Evolutionary conservation across 2,113 vertebrate genomes (phyloP).

Genomic region (Ramphastos sulfuratus): DNA sequence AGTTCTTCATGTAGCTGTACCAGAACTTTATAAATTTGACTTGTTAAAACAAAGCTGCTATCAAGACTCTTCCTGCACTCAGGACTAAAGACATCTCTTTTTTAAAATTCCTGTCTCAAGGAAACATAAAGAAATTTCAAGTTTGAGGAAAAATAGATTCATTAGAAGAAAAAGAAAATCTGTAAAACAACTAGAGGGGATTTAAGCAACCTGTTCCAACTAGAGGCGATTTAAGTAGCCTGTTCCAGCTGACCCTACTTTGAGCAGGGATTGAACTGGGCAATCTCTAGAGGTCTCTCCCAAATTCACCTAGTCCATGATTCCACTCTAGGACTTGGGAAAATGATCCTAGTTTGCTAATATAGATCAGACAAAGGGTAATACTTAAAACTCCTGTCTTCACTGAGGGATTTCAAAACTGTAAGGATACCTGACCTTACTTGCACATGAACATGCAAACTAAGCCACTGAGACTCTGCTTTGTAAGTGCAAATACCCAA

Average conservation of each 20-base stretch:
- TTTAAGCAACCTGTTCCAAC: too few relatives aligned
- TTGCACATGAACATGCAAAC: rapidly evolving
- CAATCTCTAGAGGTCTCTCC: background rate
- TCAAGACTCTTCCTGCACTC: background rate
- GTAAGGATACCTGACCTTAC: background rate
- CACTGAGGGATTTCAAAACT: background rate
- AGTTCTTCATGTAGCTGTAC: background rate
- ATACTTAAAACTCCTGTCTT: background rate
- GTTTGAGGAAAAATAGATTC: background rate
- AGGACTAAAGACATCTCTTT: background rate
- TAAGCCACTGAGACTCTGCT: background rate
- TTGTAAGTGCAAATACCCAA: rapidly evolving
- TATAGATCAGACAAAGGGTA: background rate
- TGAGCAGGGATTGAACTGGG: background rate
- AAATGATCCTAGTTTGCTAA: background rate
- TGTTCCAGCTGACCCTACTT: background rate
- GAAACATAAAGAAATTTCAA: background rate
- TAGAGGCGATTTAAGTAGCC: too few relatives aligned
- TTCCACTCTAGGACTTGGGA: background rate
- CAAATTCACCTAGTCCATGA: background rate
- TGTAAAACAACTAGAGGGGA: background rate
- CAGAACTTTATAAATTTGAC: background rate
- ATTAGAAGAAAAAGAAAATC: constrained; percentile 4
- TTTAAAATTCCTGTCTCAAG: background rate
- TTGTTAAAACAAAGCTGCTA: background rate